Conservation (phyloP, 2,888 invertebrate species). For the Apamea crenata region DNA sequence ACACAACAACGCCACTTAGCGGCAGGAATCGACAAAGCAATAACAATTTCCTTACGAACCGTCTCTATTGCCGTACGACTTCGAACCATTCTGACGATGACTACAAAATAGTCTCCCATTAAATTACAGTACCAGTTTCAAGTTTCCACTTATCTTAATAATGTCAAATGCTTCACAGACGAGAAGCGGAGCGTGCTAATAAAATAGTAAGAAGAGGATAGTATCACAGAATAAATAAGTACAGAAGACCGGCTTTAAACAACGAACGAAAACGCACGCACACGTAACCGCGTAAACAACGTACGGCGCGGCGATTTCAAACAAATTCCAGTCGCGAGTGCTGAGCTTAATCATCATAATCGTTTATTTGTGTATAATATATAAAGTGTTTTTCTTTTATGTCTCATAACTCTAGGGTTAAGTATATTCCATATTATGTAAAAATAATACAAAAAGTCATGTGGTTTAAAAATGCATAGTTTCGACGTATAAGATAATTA, state of each 20-base stretch:
- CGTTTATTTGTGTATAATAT: too few species aligned
- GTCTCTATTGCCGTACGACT: neutral
- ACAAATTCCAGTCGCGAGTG: neutral
- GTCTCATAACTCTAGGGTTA: too few species aligned
- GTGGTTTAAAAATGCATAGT: too few species aligned
- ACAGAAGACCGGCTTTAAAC: neutral
- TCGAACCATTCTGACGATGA: neutral
- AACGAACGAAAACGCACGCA: neutral
- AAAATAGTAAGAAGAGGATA: conserved; percentile 30
- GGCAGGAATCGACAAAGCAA: conserved; percentile 28
- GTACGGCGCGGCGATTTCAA: neutral
- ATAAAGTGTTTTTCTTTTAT: too few species aligned
- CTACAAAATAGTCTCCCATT: conserved; percentile 27
- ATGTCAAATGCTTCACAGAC: conserved; percentile 40
- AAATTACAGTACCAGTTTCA: conserved; percentile 31
- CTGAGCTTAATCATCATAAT: too few species aligned
- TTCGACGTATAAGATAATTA: too few species aligned
- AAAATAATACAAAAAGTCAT: too few species aligned
- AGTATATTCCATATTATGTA: too few species aligned
- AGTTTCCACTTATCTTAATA: conserved; percentile 37
- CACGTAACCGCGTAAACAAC: neutral
- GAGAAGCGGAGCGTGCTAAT: conserved; percentile 34
- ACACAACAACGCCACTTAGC: conserved; percentile 19
- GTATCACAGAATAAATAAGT: neutral
- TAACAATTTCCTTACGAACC: conserved; percentile 33